Evolutionary conservation across 2,797 vertebrate genomes (phyloP).

Genomic region (Siniperca obscura): DNA sequence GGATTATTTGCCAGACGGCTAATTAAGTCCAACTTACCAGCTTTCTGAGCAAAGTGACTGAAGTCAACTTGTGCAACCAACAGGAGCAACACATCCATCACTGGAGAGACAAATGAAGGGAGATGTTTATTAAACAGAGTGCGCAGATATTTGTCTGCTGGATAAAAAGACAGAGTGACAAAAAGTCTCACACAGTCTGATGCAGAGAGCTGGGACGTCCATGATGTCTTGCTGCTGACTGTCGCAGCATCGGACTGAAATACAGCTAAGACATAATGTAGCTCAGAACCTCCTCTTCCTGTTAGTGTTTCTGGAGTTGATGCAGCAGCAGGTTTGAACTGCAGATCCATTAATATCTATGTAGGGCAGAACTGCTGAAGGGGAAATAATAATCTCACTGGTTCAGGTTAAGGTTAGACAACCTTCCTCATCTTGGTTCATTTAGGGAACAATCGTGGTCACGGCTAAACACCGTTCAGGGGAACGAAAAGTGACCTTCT

Average conservation of each 20-base stretch:
- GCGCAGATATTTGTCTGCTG: accelerated
- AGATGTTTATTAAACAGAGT: neutral
- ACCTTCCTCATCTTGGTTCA: too few relatives aligned
- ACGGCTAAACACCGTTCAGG: too few relatives aligned
- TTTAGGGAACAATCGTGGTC: too few relatives aligned
- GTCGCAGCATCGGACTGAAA: neutral
- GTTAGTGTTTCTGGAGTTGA: neutral
- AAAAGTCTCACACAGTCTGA: neutral
- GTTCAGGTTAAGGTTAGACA: too few relatives aligned
- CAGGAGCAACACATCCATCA: neutral
- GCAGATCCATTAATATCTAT: neutral
- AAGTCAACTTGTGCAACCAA: neutral
- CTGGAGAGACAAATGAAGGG: conserved; percentile 14
- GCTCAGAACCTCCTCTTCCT: conserved; percentile 23
- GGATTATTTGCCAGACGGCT: too few relatives aligned
- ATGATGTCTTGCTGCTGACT: conserved; percentile 7
- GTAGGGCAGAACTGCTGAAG: neutral
- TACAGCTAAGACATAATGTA: neutral
- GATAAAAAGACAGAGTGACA: neutral
- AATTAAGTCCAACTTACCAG: neutral
- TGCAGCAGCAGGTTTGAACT: neutral
- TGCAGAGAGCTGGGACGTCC: conserved; percentile 17
- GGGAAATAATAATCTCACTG: neutral
- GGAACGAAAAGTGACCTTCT: too few relatives aligned
- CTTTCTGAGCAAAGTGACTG: neutral